phyloP scores from a whole-genome alignment of 2,113 vertebrate species.

The Microcebus murinus region DNA sequence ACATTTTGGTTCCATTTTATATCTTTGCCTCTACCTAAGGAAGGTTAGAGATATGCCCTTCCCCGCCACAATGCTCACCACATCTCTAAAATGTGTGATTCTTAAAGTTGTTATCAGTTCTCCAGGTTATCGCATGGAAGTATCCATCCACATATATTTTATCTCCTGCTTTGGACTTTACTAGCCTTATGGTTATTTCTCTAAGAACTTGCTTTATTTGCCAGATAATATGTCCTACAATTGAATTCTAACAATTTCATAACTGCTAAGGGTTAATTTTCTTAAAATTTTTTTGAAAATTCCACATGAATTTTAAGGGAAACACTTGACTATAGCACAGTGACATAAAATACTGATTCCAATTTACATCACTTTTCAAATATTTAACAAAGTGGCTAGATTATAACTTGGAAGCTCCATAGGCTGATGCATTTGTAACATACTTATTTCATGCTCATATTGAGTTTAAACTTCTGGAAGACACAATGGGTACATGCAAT shows the following conservation, averaged over 20 bases:
- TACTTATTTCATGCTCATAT: background rate
- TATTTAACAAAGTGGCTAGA: background rate
- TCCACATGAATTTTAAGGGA: background rate
- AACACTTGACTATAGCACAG: background rate
- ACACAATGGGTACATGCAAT: background rate
- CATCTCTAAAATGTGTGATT: background rate
- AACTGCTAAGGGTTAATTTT: background rate
- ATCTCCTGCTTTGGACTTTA: background rate
- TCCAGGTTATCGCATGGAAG: background rate
- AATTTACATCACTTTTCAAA: background rate
- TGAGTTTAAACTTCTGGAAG: background rate
- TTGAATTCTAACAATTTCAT: background rate
- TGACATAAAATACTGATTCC: background rate
- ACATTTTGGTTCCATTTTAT: too few species aligned
- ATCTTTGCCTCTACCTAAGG: too few species aligned
- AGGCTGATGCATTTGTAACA: background rate
- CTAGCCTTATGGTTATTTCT: background rate
- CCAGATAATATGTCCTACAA: background rate
- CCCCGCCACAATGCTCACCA: too few species aligned
- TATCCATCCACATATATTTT: fast-evolving
- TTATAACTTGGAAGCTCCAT: background rate
- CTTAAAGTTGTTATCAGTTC: background rate
- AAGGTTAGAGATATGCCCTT: too few species aligned
- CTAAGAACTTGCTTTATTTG: background rate
- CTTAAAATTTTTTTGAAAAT: background rate